phyloP scores from a whole-genome alignment of 2,888 invertebrate species.

The Sminthurinus aureus region DNA sequence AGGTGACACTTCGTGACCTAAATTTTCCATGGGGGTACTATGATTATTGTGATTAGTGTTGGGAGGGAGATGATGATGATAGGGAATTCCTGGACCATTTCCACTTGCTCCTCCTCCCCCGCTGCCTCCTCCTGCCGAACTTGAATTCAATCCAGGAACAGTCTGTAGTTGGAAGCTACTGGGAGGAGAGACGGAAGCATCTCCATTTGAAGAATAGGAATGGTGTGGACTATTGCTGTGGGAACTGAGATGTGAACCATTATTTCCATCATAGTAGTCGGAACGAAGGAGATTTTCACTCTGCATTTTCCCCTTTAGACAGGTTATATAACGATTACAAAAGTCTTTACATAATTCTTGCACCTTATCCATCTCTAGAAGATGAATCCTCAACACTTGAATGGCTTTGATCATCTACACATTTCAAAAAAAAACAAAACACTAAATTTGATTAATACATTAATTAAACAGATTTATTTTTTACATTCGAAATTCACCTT shows the following conservation, averaged over 20 bases:
- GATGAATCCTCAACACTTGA: slow-evolving; percentile 90
- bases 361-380: slow-evolving; percentile 91
- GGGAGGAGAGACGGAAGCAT: slow-evolving; percentile 63
- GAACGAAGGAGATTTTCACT: slow-evolving; percentile 84
- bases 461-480: no score
- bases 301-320: slow-evolving; percentile 89
- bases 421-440: slow-evolving; percentile 59
- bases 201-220: slow-evolving; percentile 61
- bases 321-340: slow-evolving; percentile 90
- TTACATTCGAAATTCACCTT: no score
- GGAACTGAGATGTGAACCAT: slow-evolving; percentile 58
- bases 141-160: slow-evolving; percentile 15
- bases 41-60: slow-evolving; percentile 40
- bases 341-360: slow-evolving; percentile 95
- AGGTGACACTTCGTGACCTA: neutral
- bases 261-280: slow-evolving; percentile 69
- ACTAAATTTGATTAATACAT: neutral
- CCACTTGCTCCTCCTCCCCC: neutral
- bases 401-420: slow-evolving; percentile 86
- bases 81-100: no score
- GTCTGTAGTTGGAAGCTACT: slow-evolving; percentile 50
- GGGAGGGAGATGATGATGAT: slow-evolving; percentile 59
- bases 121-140: neutral
- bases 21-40: slow-evolving; percentile 11
- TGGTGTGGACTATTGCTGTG: slow-evolving; percentile 59